A percentile compares a stretch with the other conserved stretches of the same genome.
These are phyloP conservation scores for Otolemur crassicaudatus DNA, from an alignment of 2,797 vertebrate genomes.

Conservation along the genomic window DNA sequence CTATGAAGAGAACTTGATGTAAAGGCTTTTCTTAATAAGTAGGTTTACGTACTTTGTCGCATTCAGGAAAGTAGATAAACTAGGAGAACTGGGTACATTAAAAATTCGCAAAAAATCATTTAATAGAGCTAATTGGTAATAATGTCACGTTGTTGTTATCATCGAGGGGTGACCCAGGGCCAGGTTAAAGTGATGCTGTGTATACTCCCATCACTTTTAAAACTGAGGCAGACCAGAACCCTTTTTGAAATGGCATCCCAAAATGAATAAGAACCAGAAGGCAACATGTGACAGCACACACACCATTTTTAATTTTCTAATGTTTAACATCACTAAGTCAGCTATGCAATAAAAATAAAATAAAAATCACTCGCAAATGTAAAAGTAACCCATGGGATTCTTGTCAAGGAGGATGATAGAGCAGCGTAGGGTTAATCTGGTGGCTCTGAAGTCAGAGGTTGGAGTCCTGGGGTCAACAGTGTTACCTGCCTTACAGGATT, in stretches of 20 bases:
- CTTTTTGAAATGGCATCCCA: background rate
- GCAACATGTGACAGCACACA: background rate
- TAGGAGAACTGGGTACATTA: background rate
- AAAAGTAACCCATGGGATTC: background rate
- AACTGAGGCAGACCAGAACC: background rate
- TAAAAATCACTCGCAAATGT: background rate
- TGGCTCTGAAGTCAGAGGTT: background rate
- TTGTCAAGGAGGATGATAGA: background rate
- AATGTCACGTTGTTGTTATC: background rate
- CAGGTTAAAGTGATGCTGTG: background rate
- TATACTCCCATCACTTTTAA: background rate
- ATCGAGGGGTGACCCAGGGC: background rate
- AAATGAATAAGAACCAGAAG: conserved; percentile 10
- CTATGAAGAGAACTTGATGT: background rate
- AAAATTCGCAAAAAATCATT: conserved; percentile 5
- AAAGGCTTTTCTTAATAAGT: conserved; percentile 5
- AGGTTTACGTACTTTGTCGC: background rate
- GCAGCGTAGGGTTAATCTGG: background rate
- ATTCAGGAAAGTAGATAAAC: background rate
- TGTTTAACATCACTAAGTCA: background rate
- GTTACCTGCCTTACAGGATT: background rate
- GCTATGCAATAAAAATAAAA: conserved; percentile 9
- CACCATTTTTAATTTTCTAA: background rate
- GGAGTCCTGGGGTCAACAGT: background rate
- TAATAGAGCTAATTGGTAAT: background rate